Percentiles rank a stretch among this genome's conserved stretches.
These are phyloP conservation scores for Iguana delicatissima DNA, from an alignment of 2,797 vertebrate genomes.

Conservation along the genomic window DNA sequence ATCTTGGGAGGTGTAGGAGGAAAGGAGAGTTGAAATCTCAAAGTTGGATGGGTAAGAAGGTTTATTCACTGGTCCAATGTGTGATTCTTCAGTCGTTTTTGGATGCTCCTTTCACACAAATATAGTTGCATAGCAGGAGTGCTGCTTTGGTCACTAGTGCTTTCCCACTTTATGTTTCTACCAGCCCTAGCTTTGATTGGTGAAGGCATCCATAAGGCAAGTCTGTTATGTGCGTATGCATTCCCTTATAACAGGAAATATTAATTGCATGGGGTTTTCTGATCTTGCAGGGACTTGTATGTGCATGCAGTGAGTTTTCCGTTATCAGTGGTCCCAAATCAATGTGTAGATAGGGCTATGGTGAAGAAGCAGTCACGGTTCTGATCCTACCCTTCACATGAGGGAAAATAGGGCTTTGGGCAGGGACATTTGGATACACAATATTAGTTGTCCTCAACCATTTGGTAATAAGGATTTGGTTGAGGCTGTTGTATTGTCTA, in stretches of 20 bases:
- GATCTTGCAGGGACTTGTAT: neutral
- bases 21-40: neutral
- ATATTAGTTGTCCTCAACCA: no score
- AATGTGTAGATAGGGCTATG: neutral
- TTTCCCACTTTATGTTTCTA: neutral
- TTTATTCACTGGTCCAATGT: neutral
- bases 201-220: neutral
- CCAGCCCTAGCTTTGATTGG: neutral
- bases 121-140: neutral
- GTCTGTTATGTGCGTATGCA: neutral
- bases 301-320: neutral
- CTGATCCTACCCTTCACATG: neutral
- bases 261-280: neutral
- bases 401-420: no score
- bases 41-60: neutral
- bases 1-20: no score
- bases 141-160: neutral
- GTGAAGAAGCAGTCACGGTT: neutral
- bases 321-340: neutral
- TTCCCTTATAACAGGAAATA: neutral
- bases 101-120: neutral
- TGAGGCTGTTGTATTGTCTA: no score
- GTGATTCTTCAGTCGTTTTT: neutral
- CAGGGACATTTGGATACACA: no score
- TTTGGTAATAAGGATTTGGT: no score